Evolutionary conservation across 2,113 vertebrate genomes (phyloP), one percentile per base, ranked within the genome.

Genomic region (Scytalopus superciliaris): DNA sequence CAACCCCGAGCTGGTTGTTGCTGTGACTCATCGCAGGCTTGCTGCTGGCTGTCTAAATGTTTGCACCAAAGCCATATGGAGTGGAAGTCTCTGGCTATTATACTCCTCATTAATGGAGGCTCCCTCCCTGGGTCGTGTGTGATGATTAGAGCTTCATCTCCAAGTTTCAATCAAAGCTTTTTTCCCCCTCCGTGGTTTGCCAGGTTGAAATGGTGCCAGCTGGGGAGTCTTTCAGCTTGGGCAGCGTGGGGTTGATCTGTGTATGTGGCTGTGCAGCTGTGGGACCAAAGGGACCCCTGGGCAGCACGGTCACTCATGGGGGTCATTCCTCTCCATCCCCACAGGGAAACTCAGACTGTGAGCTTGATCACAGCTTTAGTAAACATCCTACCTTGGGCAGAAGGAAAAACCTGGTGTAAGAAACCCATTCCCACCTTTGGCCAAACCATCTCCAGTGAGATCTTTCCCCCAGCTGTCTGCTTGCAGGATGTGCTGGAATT

Each of bases 11-110:
- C 60, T 44, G 56, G 19, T 63, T 70, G 80, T 66, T 79, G 81
- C 16, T 1, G 67, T 97, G 95, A 96, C 93, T 95, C 91, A 96
- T 50, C 63, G 30, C 57, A 14, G 84, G 57, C 81, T 75, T 14
- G 56, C 81, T 91, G 93, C 87, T 76, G 81, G 22, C 91, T 96
- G 87, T 45, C 95, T 92, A 91, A 83, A 93, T 87, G 82, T 82
- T 94, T 94, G 62, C 72, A 74, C 84, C 78, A 63, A 55, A 70
- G 72, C 82, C 66, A 25, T 56, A 53, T 37, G 72, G 47, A 70
- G 35, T 77, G 73, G 35, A n/a, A 82, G 14, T 24, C 60, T 80
- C 44, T 5, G 37, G 81, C 75, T 70, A 47, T 94, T 60, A 27
- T 4, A 24, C 53, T 87, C 55, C 76, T 90, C 72, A 21, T 56